These are phyloP conservation scores for Vireo griseus DNA, from an alignment of 2,797 vertebrate species.

Conservation along the genomic window DNA sequence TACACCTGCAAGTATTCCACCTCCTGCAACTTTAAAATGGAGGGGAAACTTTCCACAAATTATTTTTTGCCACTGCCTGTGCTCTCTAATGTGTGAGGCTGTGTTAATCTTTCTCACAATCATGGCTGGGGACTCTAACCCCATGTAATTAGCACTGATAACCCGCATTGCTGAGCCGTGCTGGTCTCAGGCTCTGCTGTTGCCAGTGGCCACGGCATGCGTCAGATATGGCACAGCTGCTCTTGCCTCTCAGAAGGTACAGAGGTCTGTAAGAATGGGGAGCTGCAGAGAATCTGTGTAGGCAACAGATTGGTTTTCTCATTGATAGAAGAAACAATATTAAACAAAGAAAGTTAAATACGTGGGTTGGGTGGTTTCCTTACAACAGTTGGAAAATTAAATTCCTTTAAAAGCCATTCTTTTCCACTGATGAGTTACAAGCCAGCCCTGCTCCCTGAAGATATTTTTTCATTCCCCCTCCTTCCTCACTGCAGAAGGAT, in stretches of 20 bases:
- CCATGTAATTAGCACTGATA: fast-evolving
- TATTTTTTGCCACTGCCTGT: background rate
- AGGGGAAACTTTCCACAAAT: background rate
- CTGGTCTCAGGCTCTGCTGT: background rate
- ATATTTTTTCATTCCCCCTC: background rate
- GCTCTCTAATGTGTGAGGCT: background rate
- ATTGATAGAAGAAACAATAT: background rate
- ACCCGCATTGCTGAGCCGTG: background rate
- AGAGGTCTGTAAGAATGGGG: background rate
- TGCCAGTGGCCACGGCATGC: fast-evolving
- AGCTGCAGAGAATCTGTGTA: background rate
- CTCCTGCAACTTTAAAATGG: background rate
- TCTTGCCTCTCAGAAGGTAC: background rate
- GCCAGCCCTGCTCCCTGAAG: background rate
- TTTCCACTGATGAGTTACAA: background rate
- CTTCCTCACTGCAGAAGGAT: constrained; percentile 16
- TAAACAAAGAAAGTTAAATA: background rate
- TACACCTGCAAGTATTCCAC: background rate
- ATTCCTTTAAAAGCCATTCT: background rate
- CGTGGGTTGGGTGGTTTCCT: background rate
- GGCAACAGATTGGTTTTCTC: background rate
- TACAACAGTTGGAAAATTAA: background rate
- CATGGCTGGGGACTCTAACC: too few relatives aligned
- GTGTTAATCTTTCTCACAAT: background rate
- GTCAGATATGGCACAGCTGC: background rate